Evolutionary conservation across 1,140 invertebrate species (phyloP).

Genomic region (Drosophila neocordata): DNA sequence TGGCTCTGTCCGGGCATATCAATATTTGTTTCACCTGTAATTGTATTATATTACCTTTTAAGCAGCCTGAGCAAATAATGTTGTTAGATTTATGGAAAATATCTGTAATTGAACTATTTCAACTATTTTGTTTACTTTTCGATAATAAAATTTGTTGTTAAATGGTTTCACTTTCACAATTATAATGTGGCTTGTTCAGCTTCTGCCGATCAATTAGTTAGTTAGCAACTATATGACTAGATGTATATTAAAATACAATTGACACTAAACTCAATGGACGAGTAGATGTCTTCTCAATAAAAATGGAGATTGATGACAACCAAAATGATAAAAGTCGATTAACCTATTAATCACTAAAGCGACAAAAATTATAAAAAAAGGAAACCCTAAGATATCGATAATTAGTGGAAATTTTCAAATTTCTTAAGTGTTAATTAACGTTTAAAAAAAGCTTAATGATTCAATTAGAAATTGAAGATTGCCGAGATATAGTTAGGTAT

Average conservation of each 20-base stretch:
- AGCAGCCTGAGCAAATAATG: conserved; percentile 61
- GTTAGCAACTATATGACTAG: conserved; percentile 27
- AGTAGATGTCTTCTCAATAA: background rate
- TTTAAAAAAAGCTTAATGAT: too few relatives aligned
- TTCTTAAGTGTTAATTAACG: too few relatives aligned
- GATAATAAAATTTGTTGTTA: conserved; percentile 10
- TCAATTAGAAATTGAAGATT: too few relatives aligned
- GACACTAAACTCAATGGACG: conserved; percentile 39
- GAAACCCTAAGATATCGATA: background rate
- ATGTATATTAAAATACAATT: conserved; percentile 24
- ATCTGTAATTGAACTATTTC: conserved; percentile 40
- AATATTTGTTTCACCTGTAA: conserved; percentile 30
- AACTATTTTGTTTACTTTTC: conserved; percentile 62
- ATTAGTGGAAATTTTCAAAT: too few relatives aligned
- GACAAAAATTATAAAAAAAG: background rate
- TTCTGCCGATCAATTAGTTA: conserved; percentile 48
- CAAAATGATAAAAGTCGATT: background rate
- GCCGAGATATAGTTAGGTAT: too few relatives aligned
- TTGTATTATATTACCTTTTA: conserved; percentile 41
- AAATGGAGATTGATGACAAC: background rate
- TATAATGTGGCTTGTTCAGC: conserved; percentile 45
- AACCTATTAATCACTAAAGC: background rate
- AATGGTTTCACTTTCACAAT: conserved; percentile 29
- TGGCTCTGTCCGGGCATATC: background rate
- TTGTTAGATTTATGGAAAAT: conserved; percentile 25